Evolutionary conservation across 1,140 invertebrate species (phyloP).

Genomic region (Probaryconus sp.): DNA sequence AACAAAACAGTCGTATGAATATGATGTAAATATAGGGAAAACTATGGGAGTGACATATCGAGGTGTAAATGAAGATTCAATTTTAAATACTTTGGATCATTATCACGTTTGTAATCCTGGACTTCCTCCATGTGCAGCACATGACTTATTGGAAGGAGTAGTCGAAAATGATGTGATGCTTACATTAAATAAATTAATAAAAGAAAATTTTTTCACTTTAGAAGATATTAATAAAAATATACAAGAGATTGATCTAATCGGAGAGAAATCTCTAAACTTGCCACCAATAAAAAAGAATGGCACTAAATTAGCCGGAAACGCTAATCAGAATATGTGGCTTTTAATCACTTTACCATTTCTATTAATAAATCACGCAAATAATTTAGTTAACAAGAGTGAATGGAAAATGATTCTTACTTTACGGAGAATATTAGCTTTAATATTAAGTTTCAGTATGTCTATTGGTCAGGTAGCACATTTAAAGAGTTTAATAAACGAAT

Average conservation of each 20-base stretch:
- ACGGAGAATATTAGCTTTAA: background rate
- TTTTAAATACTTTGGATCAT: constrained; percentile 19
- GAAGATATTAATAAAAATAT: constrained; percentile 1
- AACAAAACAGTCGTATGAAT: constrained; percentile 2
- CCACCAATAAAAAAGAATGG: constrained; percentile 1
- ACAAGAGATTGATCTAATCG: background rate
- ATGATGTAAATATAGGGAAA: background rate
- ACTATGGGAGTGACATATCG: background rate
- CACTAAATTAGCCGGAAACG: constrained; percentile 7
- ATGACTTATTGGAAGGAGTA: constrained; percentile 31
- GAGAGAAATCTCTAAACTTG: too few species aligned
- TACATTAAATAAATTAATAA: background rate
- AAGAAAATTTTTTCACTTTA: background rate
- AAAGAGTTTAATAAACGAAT: constrained; percentile 15
- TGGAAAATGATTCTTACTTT: constrained; percentile 27
- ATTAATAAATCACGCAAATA: background rate
- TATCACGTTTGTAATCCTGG: constrained; percentile 41
- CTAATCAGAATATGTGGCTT: constrained; percentile 22
- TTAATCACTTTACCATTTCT: constrained; percentile 8
- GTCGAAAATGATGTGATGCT: constrained; percentile 11
- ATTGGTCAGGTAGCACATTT: constrained; percentile 27
- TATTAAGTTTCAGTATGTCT: constrained; percentile 14
- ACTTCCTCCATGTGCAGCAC: constrained; percentile 30
- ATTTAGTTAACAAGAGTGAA: constrained; percentile 1
- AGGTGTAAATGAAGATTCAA: constrained; percentile 31